Conservation (phyloP, 2,113 vertebrate species). For the Triplophysa siluroides region DNA sequence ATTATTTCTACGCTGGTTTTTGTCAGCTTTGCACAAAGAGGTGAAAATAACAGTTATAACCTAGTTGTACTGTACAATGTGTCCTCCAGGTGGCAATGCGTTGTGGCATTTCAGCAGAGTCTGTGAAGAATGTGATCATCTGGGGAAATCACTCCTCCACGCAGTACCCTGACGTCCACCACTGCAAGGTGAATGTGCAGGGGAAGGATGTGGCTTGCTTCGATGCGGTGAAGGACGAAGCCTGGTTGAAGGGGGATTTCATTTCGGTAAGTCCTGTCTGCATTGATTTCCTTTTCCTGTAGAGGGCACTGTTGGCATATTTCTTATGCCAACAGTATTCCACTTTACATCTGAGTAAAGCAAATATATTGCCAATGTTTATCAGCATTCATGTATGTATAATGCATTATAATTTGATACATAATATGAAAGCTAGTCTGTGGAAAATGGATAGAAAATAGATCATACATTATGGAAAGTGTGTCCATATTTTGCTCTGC, state of each 20-base stretch:
- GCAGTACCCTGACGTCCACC: slow-evolving; percentile 86
- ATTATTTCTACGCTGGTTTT: background rate
- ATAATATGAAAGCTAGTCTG: background rate
- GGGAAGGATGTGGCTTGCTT: slow-evolving; percentile 81
- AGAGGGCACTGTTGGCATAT: slow-evolving; percentile 25
- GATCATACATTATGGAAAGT: too few relatives aligned
- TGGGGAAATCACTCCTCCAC: slow-evolving; percentile 92
- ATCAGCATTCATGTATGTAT: background rate
- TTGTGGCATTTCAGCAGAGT: slow-evolving; percentile 75
- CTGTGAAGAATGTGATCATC: slow-evolving; percentile 87
- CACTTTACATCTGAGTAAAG: background rate
- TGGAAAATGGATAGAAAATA: too few relatives aligned
- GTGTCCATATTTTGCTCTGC: too few relatives aligned
- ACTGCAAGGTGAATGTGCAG: slow-evolving; percentile 77
- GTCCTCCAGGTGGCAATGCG: slow-evolving; percentile 79
- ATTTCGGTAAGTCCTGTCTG: slow-evolving; percentile 74
- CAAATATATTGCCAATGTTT: background rate
- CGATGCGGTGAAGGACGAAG: slow-evolving; percentile 85
- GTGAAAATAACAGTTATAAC: background rate
- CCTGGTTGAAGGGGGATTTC: slow-evolving; percentile 87
- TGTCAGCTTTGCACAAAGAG: background rate
- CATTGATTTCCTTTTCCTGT: background rate
- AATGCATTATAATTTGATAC: background rate
- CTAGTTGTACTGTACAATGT: background rate
- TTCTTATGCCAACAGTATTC: too few relatives aligned